Base-by-base conservation (phyloP, 2,113 vertebrate species). In the Silurus asotus region DNA sequence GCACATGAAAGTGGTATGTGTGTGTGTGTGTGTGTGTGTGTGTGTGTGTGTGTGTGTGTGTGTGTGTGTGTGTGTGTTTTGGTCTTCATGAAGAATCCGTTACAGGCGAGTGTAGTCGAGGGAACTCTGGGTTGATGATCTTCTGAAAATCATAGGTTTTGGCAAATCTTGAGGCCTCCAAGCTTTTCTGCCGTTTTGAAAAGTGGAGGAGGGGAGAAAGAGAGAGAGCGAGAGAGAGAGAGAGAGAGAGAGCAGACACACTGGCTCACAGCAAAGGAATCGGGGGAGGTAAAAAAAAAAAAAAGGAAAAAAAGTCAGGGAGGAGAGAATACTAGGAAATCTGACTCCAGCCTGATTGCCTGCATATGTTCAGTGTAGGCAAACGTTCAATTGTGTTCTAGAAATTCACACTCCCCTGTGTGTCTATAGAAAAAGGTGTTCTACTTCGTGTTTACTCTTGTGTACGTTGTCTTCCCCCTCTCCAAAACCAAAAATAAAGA, bases 281-380 rank as follows among this genome's bases (percentile, higher is more conserved):
- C 3, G 15, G 28, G 94, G 92, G 92, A 92, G 89, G 91, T 37
- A 37, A 37, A 37, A 37, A 37, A 37, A 92, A 76, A 92, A 93
- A 94, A 93, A 92, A 37, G n/a, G 28, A 92, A 76, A 92, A 93
- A 94, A 93, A 92, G 87, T 91, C 90, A 94, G 89, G 75, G 91
- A 90, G 89, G 90, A 89, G 91, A 94, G 92, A 95, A 94, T 92
- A 93, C 90, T 90, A 92, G 93, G 94, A 94, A 94, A 95, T 90
- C 92, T 92, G 94, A 95, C 89, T 94, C 93, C 93, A 86, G 91
- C 79, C 88, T 78, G 86, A 92, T 90, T 91, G 90, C 91, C 90
- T 93, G 84, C 75, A 86, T 65, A 75, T 82, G 82, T 85, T 62
- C 3, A 49, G 55, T 77, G 28, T 59, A 81, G 59, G 53, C 37